Evolutionary conservation across 2,113 vertebrate genomes (phyloP).

Genomic region (Pimephales promelas): DNA sequence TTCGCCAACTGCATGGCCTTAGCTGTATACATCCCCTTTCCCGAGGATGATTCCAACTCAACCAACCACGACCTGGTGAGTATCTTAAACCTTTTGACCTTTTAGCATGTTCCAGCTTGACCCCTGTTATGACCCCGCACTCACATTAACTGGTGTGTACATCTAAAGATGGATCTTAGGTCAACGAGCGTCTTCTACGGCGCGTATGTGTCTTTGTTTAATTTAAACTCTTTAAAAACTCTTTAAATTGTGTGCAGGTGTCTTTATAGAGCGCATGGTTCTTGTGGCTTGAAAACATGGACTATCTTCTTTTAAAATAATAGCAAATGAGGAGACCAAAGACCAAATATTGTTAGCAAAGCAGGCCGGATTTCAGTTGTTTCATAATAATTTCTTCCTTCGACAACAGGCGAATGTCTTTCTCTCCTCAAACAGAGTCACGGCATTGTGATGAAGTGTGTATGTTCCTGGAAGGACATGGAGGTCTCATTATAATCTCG

Average conservation of each 20-base stretch:
- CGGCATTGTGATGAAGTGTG: not conserved
- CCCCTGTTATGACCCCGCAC: not conserved
- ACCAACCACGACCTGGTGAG: constrained; percentile 99
- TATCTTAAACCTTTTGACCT: constrained; percentile 53
- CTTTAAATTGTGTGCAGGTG: not conserved
- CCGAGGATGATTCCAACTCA: constrained; percentile 99
- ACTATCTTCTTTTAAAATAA: too few relatives aligned
- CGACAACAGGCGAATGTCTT: not conserved
- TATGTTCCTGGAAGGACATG: constrained; percentile 8
- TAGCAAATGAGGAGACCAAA: not conserved
- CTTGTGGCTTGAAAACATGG: not conserved
- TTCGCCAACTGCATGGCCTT: constrained; percentile 99
- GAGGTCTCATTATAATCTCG: constrained; percentile 5
- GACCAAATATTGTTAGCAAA: too few relatives aligned
- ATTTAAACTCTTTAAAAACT: too few relatives aligned
- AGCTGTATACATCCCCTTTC: constrained; percentile 99
- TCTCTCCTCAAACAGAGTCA: not conserved
- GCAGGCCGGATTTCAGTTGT: constrained; percentile 9
- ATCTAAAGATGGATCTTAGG: not conserved
- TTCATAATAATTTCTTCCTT: not conserved
- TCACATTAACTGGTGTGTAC: not conserved
- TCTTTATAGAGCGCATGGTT: not conserved
- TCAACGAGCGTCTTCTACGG: not conserved
- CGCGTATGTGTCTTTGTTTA: not conserved
- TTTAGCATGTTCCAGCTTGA: not conserved